These are phyloP conservation scores for Pristiophorus japonicus DNA, from an alignment of 2,113 vertebrate genomes.

Conservation along the genomic window DNA sequence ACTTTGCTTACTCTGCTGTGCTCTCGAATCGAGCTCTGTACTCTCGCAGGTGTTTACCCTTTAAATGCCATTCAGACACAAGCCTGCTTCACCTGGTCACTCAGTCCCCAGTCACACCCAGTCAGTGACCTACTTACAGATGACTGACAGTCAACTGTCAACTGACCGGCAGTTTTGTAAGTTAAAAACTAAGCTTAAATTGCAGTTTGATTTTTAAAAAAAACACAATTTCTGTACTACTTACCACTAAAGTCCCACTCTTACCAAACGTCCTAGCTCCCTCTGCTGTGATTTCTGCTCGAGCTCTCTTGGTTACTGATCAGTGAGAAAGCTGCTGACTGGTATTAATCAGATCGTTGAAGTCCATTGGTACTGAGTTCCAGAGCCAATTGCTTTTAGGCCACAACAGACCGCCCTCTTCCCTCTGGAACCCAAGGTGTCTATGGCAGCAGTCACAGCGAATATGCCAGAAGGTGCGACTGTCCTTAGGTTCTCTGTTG, in stretches of 20 bases:
- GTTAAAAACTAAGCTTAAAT: neutral
- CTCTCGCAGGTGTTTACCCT: neutral
- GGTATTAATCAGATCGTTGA: neutral
- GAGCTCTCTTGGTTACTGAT: neutral
- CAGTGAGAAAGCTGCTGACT: neutral
- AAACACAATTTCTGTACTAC: neutral
- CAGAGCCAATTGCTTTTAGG: neutral
- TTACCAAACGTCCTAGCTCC: neutral
- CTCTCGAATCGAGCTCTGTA: neutral
- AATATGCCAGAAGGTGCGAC: neutral
- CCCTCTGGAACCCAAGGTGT: too few species aligned
- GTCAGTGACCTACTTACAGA: neutral
- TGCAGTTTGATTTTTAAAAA: neutral
- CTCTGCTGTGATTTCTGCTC: too few species aligned
- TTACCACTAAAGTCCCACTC: neutral
- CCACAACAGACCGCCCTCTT: neutral
- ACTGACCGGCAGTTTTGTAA: neutral
- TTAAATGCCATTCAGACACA: neutral
- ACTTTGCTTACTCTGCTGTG: neutral
- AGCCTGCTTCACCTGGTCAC: neutral
- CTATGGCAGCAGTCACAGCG: neutral
- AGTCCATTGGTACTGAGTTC: neutral
- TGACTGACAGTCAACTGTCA: neutral
- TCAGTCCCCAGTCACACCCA: neutral
- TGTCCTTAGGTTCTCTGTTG: neutral